Evolutionary conservation across 2,888 invertebrate species (phyloP).

Genomic region (Leptinotarsa tumamoca): DNA sequence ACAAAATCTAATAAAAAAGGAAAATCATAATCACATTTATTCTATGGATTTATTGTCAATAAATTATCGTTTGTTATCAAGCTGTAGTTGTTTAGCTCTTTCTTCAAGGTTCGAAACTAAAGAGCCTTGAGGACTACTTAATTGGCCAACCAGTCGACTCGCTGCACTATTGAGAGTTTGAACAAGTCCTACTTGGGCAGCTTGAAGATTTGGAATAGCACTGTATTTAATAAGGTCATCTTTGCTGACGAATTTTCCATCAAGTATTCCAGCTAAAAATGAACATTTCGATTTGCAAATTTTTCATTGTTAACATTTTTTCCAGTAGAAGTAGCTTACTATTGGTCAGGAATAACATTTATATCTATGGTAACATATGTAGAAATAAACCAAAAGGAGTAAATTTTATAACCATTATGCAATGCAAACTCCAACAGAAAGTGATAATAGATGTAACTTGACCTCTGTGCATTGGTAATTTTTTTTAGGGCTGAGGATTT

Average conservation of each 20-base stretch:
- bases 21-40: constrained; percentile 42
- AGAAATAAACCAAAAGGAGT: too few relatives aligned
- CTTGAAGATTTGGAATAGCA: constrained; percentile 74
- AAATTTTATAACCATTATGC: too few relatives aligned
- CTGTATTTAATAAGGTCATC: constrained; percentile 78
- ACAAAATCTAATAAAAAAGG: constrained; percentile 38
- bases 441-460: too few relatives aligned
- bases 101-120: constrained; percentile 77
- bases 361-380: too few relatives aligned
- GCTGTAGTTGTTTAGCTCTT: constrained; percentile 66
- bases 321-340: too few relatives aligned
- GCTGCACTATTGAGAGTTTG: constrained; percentile 77
- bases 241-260: constrained; percentile 76
- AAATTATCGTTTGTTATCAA: constrained; percentile 44
- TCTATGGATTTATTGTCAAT: constrained; percentile 33
- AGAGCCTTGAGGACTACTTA: constrained; percentile 77
- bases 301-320: not conserved
- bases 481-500: too few relatives aligned
- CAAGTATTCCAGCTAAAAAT: constrained; percentile 76
- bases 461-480: too few relatives aligned
- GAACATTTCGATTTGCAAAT: not conserved
- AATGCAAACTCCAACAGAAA: too few relatives aligned
- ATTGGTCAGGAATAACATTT: too few relatives aligned
- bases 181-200: constrained; percentile 77
- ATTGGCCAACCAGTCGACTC: constrained; percentile 73